These are phyloP conservation scores for Entomobrya proxima DNA, from an alignment of 2,888 invertebrate genomes.

Conservation along the genomic window DNA sequence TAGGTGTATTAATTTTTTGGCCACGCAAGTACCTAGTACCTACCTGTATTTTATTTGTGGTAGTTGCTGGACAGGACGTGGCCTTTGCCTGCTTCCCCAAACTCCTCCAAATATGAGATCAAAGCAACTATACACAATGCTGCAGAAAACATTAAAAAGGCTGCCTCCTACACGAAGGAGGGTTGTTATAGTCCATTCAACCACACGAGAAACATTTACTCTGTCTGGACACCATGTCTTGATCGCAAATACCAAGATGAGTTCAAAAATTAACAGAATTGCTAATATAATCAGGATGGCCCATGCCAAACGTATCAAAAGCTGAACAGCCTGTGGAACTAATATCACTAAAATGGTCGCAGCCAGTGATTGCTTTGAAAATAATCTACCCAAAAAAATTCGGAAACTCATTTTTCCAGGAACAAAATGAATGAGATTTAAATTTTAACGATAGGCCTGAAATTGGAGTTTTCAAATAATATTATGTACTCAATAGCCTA, in stretches of 20 bases:
- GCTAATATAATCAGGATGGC: background rate
- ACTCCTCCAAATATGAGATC: slow-evolving; percentile 30
- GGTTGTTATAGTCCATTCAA: slow-evolving; percentile 27
- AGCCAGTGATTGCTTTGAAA: background rate
- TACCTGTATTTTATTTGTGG: too few species aligned
- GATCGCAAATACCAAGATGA: background rate
- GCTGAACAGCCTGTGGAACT: slow-evolving; percentile 18
- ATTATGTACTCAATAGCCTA: too few species aligned
- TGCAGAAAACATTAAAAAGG: background rate
- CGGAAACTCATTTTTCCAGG: slow-evolving; percentile 11
- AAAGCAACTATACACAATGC: background rate
- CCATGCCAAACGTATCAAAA: background rate
- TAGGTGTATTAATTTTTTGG: too few species aligned
- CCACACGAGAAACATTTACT: slow-evolving; percentile 9
- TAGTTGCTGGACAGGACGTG: too few species aligned
- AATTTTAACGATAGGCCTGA: too few species aligned
- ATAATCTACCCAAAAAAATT: background rate
- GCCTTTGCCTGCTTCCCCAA: background rate
- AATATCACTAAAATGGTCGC: background rate
- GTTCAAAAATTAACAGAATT: background rate
- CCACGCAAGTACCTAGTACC: too few species aligned
- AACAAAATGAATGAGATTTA: too few species aligned
- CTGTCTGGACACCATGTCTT: slow-evolving; percentile 32
- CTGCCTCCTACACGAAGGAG: slow-evolving; percentile 5
- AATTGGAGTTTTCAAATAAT: too few species aligned